Evolutionary conservation across 2,888 invertebrate genomes (phyloP), one percentile per base, ranked within the genome.

Genomic region (Sphaerophoria rueppellii): DNA sequence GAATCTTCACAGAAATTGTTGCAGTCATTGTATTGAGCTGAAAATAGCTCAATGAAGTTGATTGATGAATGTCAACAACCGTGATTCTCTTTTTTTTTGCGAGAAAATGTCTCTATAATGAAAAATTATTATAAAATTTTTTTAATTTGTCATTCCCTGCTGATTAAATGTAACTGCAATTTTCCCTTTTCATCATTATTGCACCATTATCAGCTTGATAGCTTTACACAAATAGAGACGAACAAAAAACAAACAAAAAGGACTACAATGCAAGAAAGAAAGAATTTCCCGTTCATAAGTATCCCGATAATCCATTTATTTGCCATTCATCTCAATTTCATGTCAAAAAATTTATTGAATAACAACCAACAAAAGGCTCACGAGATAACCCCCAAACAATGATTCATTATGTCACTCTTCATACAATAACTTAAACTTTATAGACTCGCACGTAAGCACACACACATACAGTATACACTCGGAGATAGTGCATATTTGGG

Each of bases 341-440:
- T 69, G 61, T 52, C 55, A 32, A 43, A 57, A 43, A 69, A 61
- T 69, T 24, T 69, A 82, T 77, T 73, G 50, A 77, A 77, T 69
- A 58, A 77, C 73, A 69, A 57, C 61, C 67, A n/a, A 52, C 60
- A 61, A 73, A 43, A 52, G 73, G 69, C 61, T 73, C 69, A 73
- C 3, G 48, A 73, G 67, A 82, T 77, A 82, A 69, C 61, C 57
- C 52, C 24, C 24, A 24, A 61, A n/a, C 77, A 63, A 65, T 77
- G 73, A 77, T 69, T 77, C 67, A 77, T 82, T 69, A 77, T 63
- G 72, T 48, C 77, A 77, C 61, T 73, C 54, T 61, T 69, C 69
- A 82, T 77, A 57, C 32, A 75, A 34, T 58, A 16, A 50, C 16
- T 9, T 14, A 14, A 48, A n/a, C 7, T 61, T n/a, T n/a, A 32